Evolutionary conservation across 2,888 invertebrate species (phyloP).

Genomic region (Meliscaeva auricollis): DNA sequence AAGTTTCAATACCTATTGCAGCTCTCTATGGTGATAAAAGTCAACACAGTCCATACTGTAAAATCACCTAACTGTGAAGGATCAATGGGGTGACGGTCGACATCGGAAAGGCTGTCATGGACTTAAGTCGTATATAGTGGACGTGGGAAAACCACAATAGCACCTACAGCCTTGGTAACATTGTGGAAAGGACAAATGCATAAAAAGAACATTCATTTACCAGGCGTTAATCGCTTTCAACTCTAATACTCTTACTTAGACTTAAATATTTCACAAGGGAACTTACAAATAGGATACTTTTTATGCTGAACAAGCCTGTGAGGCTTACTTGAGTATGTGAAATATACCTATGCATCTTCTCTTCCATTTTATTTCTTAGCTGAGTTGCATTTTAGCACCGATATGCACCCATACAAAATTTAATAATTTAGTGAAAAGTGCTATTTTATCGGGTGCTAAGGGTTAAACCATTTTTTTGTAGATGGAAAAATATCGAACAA

Average conservation of each 20-base stretch:
- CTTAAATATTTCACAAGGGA: neutral
- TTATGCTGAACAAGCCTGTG: no score
- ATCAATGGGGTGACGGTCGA: conserved; percentile 8
- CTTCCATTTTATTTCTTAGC: no score
- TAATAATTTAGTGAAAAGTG: no score
- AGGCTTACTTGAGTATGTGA: no score
- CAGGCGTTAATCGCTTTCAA: conserved; percentile 47
- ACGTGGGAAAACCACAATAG: conserved; percentile 16
- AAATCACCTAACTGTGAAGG: conserved; percentile 43
- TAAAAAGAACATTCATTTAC: conserved; percentile 20
- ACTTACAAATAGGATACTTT: conserved; percentile 33
- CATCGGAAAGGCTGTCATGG: neutral
- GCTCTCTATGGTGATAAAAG: conserved; percentile 39
- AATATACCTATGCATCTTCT: no score
- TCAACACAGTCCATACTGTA: conserved; percentile 24
- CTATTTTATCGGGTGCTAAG: no score
- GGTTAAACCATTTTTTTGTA: no score
- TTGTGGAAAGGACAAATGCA: conserved; percentile 40
- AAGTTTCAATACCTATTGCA: conserved; percentile 17
- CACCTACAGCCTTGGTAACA: conserved; percentile 14
- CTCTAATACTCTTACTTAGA: neutral
- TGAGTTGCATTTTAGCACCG: no score
- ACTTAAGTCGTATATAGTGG: neutral
- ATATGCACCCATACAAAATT: no score
- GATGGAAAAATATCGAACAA: no score